A percentile compares a stretch with the other conserved stretches of the same genome.
phyloP scores from a whole-genome alignment of 2,113 vertebrate genomes.

The Upupa epops region DNA sequence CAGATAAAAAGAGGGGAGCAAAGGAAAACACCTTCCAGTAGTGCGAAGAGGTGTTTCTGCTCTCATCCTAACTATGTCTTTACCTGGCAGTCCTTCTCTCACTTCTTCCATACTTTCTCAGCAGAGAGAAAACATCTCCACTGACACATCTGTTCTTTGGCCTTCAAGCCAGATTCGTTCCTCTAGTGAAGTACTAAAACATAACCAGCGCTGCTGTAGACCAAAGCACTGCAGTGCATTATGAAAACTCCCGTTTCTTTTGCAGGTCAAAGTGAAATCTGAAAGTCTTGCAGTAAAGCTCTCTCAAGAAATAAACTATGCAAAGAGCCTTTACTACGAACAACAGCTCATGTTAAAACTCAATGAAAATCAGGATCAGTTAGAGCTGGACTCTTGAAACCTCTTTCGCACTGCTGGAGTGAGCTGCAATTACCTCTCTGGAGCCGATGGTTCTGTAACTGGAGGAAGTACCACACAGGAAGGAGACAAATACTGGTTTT shows the following conservation, averaged over 20 bases:
- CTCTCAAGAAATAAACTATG: conserved; percentile 98
- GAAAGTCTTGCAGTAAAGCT: conserved; percentile 92
- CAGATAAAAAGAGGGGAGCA: conserved; percentile 27
- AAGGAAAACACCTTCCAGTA: not conserved
- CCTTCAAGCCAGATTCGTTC: not conserved
- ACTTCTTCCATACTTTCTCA: not conserved
- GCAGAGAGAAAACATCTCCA: not conserved
- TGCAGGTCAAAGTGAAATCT: conserved; percentile 91
- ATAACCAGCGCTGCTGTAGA: not conserved
- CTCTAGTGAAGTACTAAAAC: not conserved
- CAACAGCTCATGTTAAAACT: conserved; percentile 95
- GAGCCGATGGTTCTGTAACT: not conserved
- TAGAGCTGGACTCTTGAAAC: conserved; percentile 89
- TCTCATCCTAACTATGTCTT: not conserved
- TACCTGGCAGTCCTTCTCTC: not conserved
- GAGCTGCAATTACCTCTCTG: not conserved
- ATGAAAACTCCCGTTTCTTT: not conserved
- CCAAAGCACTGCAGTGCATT: not conserved
- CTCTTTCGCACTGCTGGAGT: not conserved
- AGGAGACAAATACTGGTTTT: not conserved
- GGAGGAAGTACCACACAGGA: not conserved
- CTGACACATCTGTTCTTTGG: not conserved
- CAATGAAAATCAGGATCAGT: conserved; percentile 80
- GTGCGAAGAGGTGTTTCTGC: not conserved
- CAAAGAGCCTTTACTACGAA: conserved; percentile 98